Evolutionary conservation across 2,113 vertebrate genomes (phyloP).

Genomic region (Epinephelus moara): DNA sequence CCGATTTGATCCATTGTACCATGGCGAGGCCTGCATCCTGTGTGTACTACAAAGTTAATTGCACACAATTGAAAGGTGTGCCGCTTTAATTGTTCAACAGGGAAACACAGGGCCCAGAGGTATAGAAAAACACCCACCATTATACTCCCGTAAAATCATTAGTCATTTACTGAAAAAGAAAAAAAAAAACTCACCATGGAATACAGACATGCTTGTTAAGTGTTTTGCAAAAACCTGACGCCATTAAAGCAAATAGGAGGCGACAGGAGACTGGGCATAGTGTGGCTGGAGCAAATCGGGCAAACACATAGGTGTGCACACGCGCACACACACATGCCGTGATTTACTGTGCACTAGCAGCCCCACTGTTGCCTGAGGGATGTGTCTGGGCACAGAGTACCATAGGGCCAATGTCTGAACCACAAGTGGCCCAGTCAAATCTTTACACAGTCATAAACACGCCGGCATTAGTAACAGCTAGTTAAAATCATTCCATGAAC

Average conservation of each 20-base stretch:
- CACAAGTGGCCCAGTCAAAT: slow-evolving; percentile 70
- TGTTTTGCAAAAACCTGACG: slow-evolving; percentile 43
- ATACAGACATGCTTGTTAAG: slow-evolving; percentile 56
- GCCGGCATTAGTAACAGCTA: slow-evolving; percentile 70
- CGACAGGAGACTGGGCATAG: slow-evolving; percentile 40
- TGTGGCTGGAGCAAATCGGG: slow-evolving; percentile 14
- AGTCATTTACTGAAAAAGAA: slow-evolving; percentile 41
- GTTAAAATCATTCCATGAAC: slow-evolving; percentile 61
- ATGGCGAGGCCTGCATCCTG: slow-evolving; percentile 57
- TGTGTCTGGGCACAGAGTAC: slow-evolving; percentile 60
- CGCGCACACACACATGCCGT: slow-evolving; percentile 18
- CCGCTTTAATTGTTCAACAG: slow-evolving; percentile 55
- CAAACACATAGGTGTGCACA: slow-evolving; percentile 24
- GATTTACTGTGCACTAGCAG: slow-evolving; percentile 37
- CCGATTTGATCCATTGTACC: slow-evolving; percentile 55
- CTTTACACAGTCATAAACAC: slow-evolving; percentile 73
- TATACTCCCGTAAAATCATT: slow-evolving; percentile 55
- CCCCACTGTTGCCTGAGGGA: slow-evolving; percentile 50
- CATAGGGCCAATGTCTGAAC: slow-evolving; percentile 63
- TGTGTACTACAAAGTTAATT: slow-evolving; percentile 67
- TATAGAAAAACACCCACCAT: slow-evolving; percentile 47
- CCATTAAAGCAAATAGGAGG: slow-evolving; percentile 51
- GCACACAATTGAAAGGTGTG: slow-evolving; percentile 64
- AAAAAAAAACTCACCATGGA: slow-evolving; percentile 30
- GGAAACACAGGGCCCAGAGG: slow-evolving; percentile 46